These are phyloP conservation scores for Sebastes hopkinsi DNA, from an alignment of 2,797 vertebrate species.

Conservation along the genomic window DNA sequence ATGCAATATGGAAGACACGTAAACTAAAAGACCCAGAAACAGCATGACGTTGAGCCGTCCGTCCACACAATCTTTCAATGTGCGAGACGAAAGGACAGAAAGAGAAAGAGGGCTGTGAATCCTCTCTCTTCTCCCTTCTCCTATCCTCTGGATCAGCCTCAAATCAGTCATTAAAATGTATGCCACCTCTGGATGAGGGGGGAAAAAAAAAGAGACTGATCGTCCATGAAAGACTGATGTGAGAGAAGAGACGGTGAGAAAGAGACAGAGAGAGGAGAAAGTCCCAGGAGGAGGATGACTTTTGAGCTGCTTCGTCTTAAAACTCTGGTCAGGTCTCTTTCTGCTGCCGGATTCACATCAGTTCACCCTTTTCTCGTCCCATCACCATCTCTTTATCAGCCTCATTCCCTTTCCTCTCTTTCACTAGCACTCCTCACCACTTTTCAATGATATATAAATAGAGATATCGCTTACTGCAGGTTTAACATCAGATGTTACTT, in stretches of 20 bases:
- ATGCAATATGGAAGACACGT: slow-evolving; percentile 46
- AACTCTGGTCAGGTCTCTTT: slow-evolving; percentile 26
- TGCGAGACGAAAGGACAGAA: background rate
- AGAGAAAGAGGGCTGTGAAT: slow-evolving; percentile 11
- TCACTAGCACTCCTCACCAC: background rate
- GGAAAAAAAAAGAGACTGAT: slow-evolving; percentile 30
- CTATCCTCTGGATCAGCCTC: slow-evolving; percentile 32
- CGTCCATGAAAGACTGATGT: slow-evolving; percentile 43
- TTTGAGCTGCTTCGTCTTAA: slow-evolving; percentile 53
- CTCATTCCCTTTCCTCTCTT: background rate
- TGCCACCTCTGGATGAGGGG: slow-evolving; percentile 45
- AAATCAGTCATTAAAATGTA: slow-evolving; percentile 63
- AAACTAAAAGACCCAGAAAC: slow-evolving; percentile 25
- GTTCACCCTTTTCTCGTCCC: slow-evolving; percentile 3
- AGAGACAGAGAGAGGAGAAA: background rate
- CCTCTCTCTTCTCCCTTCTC: background rate
- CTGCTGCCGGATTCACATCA: slow-evolving; percentile 37
- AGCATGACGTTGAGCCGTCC: background rate
- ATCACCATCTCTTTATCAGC: background rate
- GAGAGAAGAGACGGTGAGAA: background rate
- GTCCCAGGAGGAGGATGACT: slow-evolving; percentile 49
- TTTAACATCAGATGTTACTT: slow-evolving; percentile 1
- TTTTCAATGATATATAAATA: background rate
- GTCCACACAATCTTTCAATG: slow-evolving; percentile 11
- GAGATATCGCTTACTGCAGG: slow-evolving; percentile 11